phyloP scores from a whole-genome alignment of 2,113 vertebrate genomes.

The Dicerorhinus sumatrensis region DNA sequence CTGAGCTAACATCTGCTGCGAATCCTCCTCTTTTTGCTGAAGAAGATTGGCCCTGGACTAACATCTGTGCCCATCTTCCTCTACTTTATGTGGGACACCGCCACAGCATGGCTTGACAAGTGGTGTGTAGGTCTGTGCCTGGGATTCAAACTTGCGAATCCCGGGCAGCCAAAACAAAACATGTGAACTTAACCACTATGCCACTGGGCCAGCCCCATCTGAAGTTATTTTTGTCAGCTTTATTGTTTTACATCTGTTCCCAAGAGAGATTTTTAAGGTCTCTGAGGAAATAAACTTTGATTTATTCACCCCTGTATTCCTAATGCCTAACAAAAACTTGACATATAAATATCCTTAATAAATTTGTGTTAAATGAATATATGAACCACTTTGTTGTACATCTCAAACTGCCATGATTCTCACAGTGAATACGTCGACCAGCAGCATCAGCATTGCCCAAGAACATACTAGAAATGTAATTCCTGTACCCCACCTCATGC shows the following conservation, averaged over 20 bases:
- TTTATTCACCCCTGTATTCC: neutral
- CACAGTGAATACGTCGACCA: neutral
- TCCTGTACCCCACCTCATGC: neutral
- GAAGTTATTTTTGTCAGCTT: neutral
- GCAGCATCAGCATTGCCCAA: neutral
- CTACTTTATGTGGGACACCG: too few relatives aligned
- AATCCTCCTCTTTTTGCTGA: too few relatives aligned
- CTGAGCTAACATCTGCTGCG: too few relatives aligned
- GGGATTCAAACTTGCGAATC: too few relatives aligned
- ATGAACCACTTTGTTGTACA: neutral
- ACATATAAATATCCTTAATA: neutral
- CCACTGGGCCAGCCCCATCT: neutral
- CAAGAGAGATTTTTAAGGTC: neutral
- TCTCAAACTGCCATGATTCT: neutral
- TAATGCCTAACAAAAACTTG: neutral
- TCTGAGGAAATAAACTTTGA: slow-evolving; percentile 11
- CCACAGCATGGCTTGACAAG: too few relatives aligned
- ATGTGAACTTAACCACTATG: too few relatives aligned
- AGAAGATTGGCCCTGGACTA: too few relatives aligned
- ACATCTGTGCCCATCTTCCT: too few relatives aligned
- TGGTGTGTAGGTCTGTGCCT: too few relatives aligned
- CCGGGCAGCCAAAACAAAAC: too few relatives aligned
- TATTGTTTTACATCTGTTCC: slow-evolving; percentile 18
- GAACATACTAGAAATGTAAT: neutral
- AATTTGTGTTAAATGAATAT: neutral